These are phyloP conservation scores for Vireo griseus DNA, from an alignment of 2,797 vertebrate genomes.

Conservation along the genomic window DNA sequence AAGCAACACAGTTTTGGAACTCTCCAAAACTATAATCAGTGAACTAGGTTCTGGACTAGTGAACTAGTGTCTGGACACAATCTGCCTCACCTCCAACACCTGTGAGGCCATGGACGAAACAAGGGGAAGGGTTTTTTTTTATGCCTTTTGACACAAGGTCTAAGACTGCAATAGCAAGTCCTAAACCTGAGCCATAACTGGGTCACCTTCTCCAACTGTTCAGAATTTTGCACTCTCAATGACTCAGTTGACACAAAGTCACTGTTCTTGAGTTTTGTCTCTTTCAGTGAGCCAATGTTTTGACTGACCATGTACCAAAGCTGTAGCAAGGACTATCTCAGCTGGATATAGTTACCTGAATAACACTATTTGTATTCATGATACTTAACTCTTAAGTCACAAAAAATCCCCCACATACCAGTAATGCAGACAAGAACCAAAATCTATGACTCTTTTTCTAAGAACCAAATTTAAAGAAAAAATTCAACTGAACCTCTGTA, in stretches of 20 bases:
- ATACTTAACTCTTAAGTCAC: neutral
- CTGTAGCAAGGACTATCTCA: neutral
- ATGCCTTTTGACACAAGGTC: neutral
- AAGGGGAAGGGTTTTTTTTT: neutral
- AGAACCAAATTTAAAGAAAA: neutral
- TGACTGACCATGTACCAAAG: neutral
- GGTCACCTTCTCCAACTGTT: neutral
- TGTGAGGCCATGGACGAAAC: neutral
- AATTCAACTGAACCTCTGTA: neutral
- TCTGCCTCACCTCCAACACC: neutral
- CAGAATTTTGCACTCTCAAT: neutral
- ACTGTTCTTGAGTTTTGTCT: neutral
- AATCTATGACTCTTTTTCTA: neutral
- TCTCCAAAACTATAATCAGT: neutral
- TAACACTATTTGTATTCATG: neutral
- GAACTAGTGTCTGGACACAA: neutral
- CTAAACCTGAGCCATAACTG: neutral
- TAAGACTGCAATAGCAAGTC: neutral
- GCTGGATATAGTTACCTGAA: neutral
- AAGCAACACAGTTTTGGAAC: neutral
- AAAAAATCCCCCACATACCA: rapidly evolving
- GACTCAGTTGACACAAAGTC: neutral
- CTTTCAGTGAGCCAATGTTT: neutral
- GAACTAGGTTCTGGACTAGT: no score
- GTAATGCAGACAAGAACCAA: neutral